Conservation (phyloP, 2,888 invertebrate species). For the Limenitis camilla region DNA sequence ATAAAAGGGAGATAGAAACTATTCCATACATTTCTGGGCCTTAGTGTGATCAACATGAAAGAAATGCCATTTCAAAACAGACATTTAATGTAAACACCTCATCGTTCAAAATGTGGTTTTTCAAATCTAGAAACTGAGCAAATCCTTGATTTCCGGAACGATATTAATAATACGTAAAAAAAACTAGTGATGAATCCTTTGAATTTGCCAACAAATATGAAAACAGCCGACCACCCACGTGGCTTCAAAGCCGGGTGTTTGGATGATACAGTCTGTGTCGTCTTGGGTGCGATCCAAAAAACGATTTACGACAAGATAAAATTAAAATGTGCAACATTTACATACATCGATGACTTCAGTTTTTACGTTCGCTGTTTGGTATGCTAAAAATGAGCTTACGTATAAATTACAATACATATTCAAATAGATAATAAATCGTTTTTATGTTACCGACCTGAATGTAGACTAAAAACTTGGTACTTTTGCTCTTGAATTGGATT, state of each 20-base stretch:
- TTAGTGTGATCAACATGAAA: too few species aligned
- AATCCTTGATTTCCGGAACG: too few species aligned
- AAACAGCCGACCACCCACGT: constrained; percentile 29
- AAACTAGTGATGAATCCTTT: not conserved
- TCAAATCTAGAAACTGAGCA: too few species aligned
- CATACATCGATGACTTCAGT: constrained; percentile 38
- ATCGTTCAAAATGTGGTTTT: too few species aligned
- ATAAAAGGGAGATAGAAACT: too few species aligned
- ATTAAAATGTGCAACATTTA: constrained; percentile 55
- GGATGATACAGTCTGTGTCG: constrained; percentile 32
- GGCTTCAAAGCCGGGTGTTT: constrained; percentile 23
- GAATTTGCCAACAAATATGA: constrained; percentile 1
- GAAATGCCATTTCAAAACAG: too few species aligned
- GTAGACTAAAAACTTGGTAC: not conserved
- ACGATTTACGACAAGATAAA: constrained; percentile 56
- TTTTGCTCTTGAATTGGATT: constrained; percentile 42
- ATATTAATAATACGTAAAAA: too few species aligned
- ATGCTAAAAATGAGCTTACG: not conserved
- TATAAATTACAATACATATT: not conserved
- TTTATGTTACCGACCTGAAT: not conserved
- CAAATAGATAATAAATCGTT: not conserved
- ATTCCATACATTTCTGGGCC: too few species aligned
- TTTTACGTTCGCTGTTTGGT: constrained; percentile 14
- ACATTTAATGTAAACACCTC: too few species aligned
- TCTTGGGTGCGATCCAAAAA: constrained; percentile 56